These are phyloP conservation scores for Agonopterix alstromeriana DNA, from an alignment of 2,888 invertebrate genomes.

Conservation along the genomic window DNA sequence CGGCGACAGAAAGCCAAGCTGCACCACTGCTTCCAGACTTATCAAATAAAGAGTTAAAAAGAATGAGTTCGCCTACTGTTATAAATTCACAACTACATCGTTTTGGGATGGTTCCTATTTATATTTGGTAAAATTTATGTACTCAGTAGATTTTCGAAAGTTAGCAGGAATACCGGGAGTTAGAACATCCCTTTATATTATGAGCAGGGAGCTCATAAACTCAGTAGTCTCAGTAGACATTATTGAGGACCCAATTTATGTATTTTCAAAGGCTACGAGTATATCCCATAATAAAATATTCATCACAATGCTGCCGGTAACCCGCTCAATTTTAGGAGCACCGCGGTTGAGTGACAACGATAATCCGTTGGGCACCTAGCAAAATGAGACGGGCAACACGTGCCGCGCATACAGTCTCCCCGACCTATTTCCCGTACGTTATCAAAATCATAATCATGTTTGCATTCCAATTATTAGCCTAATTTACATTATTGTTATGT, in stretches of 20 bases:
- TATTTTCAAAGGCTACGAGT: background rate
- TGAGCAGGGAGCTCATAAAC: no score
- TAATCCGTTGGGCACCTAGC: constrained; percentile 10
- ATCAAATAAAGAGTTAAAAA: no score
- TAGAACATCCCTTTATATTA: no score
- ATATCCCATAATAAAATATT: background rate
- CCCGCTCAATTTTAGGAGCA: constrained; percentile 9
- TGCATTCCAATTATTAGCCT: constrained; percentile 9
- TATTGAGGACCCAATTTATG: background rate
- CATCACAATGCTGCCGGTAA: constrained; percentile 5
- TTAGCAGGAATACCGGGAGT: no score
- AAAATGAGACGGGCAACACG: constrained; percentile 13
- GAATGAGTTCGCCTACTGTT: no score
- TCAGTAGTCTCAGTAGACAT: no score
- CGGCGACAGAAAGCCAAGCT: no score
- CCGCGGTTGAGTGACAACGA: constrained; percentile 9
- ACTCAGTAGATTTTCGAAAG: no score
- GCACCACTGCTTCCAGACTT: no score
- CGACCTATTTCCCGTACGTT: constrained; percentile 11
- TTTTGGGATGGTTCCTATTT: no score
- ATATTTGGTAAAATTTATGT: no score
- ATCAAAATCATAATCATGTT: constrained; percentile 4
- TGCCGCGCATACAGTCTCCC: constrained; percentile 12
- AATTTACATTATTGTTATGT: background rate
- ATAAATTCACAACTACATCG: no score